Evolutionary conservation across 2,797 vertebrate species (phyloP).

Genomic region (Lepus townsendii): DNA sequence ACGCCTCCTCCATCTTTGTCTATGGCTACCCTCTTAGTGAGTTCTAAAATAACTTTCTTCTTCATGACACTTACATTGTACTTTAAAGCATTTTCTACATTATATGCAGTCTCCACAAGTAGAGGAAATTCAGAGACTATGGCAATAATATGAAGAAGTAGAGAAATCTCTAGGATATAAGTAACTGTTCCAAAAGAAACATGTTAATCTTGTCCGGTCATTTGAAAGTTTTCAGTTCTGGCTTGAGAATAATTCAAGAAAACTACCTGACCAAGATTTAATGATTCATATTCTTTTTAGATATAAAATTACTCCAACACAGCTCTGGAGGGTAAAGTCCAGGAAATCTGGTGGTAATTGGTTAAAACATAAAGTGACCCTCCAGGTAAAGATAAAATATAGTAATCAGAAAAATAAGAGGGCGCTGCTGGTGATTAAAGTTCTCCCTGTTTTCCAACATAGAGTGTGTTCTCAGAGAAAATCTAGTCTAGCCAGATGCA

Average conservation of each 20-base stretch:
- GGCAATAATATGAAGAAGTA: slow-evolving; percentile 29
- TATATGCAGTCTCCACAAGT: neutral
- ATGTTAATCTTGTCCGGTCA: neutral
- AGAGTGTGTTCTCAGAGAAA: neutral
- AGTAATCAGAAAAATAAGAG: slow-evolving; percentile 13
- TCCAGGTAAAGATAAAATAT: neutral
- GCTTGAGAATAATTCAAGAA: slow-evolving; percentile 68
- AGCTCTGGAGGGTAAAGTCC: neutral
- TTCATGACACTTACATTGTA: slow-evolving; percentile 49
- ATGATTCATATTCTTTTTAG: slow-evolving; percentile 18
- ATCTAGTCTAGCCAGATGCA: neutral
- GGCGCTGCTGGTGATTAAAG: neutral
- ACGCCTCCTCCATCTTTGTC: neutral
- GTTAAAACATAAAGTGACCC: neutral
- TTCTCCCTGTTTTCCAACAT: neutral
- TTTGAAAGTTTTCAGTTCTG: slow-evolving; percentile 55
- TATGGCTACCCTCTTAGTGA: neutral
- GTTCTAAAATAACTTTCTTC: no score
- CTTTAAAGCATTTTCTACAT: slow-evolving; percentile 36
- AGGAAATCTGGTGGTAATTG: neutral
- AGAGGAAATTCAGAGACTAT: slow-evolving; percentile 53
- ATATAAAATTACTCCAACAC: neutral
- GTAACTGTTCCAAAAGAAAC: slow-evolving; percentile 10
- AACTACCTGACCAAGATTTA: neutral
- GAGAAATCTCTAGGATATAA: slow-evolving; percentile 24